These are phyloP conservation scores for Oscheius sp. DNA, from an alignment of 2,888 invertebrate species.

Conservation along the genomic window DNA sequence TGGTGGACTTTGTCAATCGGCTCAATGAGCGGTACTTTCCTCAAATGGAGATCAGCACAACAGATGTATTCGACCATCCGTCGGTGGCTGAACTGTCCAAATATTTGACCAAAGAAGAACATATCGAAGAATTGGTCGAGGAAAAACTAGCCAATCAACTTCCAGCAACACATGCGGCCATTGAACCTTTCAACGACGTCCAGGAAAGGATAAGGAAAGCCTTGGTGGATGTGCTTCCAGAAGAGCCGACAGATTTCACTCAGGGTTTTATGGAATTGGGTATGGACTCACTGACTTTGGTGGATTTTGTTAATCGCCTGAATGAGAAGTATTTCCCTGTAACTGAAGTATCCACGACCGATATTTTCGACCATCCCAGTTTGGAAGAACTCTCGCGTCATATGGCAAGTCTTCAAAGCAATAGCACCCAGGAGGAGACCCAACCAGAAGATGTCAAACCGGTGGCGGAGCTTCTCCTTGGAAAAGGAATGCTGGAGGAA, in stretches of 20 bases:
- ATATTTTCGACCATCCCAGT: slow-evolving; percentile 60
- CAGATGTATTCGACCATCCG: slow-evolving; percentile 60
- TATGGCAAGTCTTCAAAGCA: neutral
- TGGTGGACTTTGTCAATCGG: slow-evolving; percentile 66
- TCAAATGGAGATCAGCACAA: slow-evolving; percentile 47
- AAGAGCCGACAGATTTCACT: neutral
- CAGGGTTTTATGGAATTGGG: slow-evolving; percentile 65
- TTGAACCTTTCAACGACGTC: no score
- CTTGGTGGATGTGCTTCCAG: slow-evolving; percentile 19
- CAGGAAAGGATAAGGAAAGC: slow-evolving; percentile 34
- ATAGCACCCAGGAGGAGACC: neutral
- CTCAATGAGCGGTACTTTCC: slow-evolving; percentile 54
- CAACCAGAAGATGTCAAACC: neutral
- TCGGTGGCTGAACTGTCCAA: slow-evolving; percentile 51
- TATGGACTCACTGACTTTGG: slow-evolving; percentile 65
- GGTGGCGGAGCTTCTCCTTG: neutral
- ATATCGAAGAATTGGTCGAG: neutral
- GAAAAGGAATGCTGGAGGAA: neutral
- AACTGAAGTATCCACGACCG: slow-evolving; percentile 49
- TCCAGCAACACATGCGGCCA: no score
- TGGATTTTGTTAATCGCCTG: slow-evolving; percentile 65
- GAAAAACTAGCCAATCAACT: no score
- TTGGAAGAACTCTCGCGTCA: slow-evolving; percentile 35
- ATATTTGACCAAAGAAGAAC: slow-evolving; percentile 21
- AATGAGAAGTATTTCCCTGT: slow-evolving; percentile 52